These are phyloP conservation scores for Hylaea fasciaria DNA, from an alignment of 2,888 invertebrate genomes.

Conservation along the genomic window DNA sequence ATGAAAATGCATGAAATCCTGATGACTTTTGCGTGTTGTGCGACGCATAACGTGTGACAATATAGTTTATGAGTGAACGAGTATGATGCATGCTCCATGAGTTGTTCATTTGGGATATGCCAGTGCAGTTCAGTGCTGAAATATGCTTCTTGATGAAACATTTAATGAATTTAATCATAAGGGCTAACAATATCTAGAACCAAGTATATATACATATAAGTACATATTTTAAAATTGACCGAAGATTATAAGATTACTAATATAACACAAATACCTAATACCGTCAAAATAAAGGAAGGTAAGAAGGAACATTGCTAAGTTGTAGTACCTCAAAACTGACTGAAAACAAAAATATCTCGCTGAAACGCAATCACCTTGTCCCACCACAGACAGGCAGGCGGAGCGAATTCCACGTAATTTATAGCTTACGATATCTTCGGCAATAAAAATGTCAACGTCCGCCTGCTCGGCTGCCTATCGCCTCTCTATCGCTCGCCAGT, in stretches of 20 bases:
- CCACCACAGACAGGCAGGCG: conserved; percentile 29
- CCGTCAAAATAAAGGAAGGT: no score
- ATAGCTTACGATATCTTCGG: conserved; percentile 67
- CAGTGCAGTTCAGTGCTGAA: no score
- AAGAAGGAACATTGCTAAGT: no score
- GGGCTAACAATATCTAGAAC: no score
- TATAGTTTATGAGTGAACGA: conserved; percentile 2
- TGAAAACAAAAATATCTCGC: conserved; percentile 14
- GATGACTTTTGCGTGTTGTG: conserved; percentile 43
- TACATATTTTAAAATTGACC: no score
- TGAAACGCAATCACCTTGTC: conserved; percentile 35
- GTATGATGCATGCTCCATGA: not conserved
- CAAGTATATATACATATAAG: no score
- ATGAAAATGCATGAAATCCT: conserved; percentile 54
- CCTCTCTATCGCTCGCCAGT: conserved; percentile 50
- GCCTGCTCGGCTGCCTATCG: conserved; percentile 58
- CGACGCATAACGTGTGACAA: not conserved
- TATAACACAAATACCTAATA: no score
- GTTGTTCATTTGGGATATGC: not conserved
- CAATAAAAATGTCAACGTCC: conserved; percentile 77
- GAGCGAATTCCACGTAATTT: conserved; percentile 64
- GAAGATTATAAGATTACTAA: no score
- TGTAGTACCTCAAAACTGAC: not conserved
- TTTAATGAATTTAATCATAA: no score
- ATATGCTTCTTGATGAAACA: no score